Conservation (phyloP, 2,113 vertebrate genomes). For the Ptyas mucosa region DNA sequence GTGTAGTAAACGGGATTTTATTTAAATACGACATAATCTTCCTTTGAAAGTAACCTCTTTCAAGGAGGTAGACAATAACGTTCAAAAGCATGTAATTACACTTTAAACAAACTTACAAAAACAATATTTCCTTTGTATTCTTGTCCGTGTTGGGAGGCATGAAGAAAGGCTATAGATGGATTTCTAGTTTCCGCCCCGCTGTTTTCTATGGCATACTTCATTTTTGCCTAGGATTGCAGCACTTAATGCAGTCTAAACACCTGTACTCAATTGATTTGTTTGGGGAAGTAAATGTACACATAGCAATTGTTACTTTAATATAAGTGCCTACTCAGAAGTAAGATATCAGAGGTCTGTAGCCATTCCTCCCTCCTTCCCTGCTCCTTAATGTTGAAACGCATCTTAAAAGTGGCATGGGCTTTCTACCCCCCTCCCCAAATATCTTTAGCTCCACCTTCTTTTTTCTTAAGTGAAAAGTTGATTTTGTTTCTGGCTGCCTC, state of each 20-base stretch:
- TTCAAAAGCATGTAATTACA: background rate
- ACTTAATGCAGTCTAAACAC: background rate
- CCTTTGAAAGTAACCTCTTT: background rate
- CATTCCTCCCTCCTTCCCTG: background rate
- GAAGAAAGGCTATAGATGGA: background rate
- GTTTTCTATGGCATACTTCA: background rate
- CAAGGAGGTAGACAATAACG: background rate
- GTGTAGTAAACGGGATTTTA: background rate
- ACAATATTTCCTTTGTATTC: background rate
- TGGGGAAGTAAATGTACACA: background rate
- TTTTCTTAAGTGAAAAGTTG: background rate
- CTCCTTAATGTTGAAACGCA: background rate
- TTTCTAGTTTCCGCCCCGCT: background rate
- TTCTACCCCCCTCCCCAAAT: fast-evolving
- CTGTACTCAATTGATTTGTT: background rate
- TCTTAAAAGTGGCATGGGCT: background rate
- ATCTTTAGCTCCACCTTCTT: background rate
- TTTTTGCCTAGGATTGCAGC: background rate
- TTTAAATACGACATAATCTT: background rate
- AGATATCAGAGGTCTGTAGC: background rate
- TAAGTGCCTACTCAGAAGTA: background rate
- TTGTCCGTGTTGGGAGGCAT: background rate
- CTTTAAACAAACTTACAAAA: background rate
- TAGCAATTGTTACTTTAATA: background rate
- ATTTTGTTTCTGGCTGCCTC: background rate